Evolutionary conservation across 2,113 vertebrate species (phyloP), one percentile per base, ranked within the genome.

Genomic region (Neoarius graeffei): DNA sequence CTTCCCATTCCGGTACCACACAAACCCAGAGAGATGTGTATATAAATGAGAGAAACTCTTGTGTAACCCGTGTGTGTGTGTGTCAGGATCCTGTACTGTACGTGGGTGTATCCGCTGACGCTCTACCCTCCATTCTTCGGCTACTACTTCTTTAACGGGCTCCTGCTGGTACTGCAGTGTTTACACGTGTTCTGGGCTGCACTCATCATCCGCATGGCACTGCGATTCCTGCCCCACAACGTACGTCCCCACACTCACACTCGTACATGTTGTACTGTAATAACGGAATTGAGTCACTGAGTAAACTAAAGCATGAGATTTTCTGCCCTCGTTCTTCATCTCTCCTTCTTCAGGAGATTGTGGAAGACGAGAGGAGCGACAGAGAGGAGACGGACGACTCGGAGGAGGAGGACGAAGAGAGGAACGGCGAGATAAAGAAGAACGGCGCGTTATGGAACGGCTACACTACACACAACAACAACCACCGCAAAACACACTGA

Each of bases 71-170:
- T 77, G 42, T 64, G 42, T 52, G 27, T 11, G 20, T 91, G 7
- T 89, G 54, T 10, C 91, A 99, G 98, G 97, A 98, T 99, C 88
- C 94, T 99, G 89, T 97, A 97, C 91, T 98, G 97, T 89, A 99
- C 98, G 0, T 92, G 97, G 92, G 90, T 99, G 5, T 98, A 97
- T 71, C 97, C 98, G 0, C 90, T 98, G 90, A 96, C 97, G 0
- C 79, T 97, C 50, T 99, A 99, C 74, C 93, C 96, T 0, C 93
- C 98, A 0, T 99, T 99, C 93, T 99, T 99, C 0, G 98, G 97
- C 2, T 99, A 99, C 86, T 99, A 98, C 93, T 99, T 99, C 94
- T 99, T 99, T 93, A 99, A 99, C 3, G 92, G 92, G 79, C 97
- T 99, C 92, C 93, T 99, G 94, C 94, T 95, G 74, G 92, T 96